A percentile compares a stretch with the other conserved stretches of the same genome.
Conservation (phyloP, 2,888 invertebrate genomes). For the Tupiocoris notatus region DNA sequence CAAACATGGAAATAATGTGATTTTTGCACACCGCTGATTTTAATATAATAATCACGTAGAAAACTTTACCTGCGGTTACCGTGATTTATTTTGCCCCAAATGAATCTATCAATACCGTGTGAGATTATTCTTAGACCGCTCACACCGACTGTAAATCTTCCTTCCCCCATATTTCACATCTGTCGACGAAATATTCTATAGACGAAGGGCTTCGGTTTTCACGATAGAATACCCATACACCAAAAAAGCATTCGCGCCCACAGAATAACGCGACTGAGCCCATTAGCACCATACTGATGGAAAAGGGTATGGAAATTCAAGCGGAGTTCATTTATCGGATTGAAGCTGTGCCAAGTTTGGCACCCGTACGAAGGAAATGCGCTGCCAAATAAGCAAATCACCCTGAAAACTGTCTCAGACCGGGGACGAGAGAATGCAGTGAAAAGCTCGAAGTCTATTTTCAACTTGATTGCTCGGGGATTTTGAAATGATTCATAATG, state of each 20-base stretch:
- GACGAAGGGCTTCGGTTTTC: not conserved
- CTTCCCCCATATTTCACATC: not conserved
- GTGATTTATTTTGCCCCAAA: no score
- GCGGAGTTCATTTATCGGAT: constrained; percentile 6
- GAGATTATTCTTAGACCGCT: no score
- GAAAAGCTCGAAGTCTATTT: not conserved
- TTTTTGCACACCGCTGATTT: no score
- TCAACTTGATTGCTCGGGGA: not conserved
- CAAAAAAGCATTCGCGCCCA: not conserved
- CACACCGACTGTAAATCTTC: no score
- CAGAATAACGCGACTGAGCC: not conserved
- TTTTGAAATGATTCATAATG: no score
- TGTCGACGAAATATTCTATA: not conserved
- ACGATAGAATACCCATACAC: not conserved
- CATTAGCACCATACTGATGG: not conserved
- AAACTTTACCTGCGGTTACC: no score
- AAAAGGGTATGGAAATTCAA: not conserved
- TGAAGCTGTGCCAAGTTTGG: constrained; percentile 12
- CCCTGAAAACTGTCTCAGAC: not conserved
- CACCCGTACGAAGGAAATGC: not conserved
- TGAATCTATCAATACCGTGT: no score
- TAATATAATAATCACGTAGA: no score
- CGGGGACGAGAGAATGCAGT: not conserved
- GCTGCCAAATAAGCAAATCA: constrained; percentile 13
- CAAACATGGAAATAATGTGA: no score